Conservation (phyloP, 2,888 invertebrate genomes). For the Linnaemya tessellans region DNA sequence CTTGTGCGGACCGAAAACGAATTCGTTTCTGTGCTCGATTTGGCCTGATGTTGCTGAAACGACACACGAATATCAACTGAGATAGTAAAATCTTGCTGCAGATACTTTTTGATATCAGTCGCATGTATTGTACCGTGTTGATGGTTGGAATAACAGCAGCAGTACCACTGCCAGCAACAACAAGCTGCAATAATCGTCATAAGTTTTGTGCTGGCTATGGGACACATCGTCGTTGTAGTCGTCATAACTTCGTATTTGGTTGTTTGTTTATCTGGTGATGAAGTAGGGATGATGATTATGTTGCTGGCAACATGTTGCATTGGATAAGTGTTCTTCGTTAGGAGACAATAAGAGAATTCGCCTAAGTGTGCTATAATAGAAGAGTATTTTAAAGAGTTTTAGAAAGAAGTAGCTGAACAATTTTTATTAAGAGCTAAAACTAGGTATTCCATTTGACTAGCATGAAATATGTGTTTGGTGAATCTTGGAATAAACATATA, state of each 20-base stretch:
- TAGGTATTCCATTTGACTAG: neutral
- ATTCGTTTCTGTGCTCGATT: conserved; percentile 21
- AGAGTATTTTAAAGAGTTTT: conserved; percentile 3
- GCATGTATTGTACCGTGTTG: conserved; percentile 56
- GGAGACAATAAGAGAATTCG: neutral
- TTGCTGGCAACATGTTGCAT: conserved; percentile 51
- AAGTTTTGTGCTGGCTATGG: conserved; percentile 39
- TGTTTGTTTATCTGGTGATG: conserved; percentile 17
- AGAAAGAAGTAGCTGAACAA: neutral
- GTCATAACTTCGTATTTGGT: conserved; percentile 64
- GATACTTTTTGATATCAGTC: conserved; percentile 73
- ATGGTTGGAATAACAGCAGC: conserved; percentile 24
- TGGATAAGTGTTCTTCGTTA: neutral
- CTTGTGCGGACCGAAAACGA: conserved; percentile 3
- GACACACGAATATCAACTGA: conserved; percentile 77
- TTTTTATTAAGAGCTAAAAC: neutral
- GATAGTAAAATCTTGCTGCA: conserved; percentile 75
- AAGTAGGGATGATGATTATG: conserved; percentile 44
- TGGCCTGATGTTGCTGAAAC: conserved; percentile 74
- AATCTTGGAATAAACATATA: too few relatives aligned
- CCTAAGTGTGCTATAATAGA: neutral
- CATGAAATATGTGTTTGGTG: too few relatives aligned
- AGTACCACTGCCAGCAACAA: conserved; percentile 20
- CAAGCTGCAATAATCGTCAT: conserved; percentile 43
- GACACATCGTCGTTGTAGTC: conserved; percentile 44